These are phyloP conservation scores for Piezodorus guildinii DNA, from an alignment of 1,140 invertebrate genomes.

Conservation along the genomic window DNA sequence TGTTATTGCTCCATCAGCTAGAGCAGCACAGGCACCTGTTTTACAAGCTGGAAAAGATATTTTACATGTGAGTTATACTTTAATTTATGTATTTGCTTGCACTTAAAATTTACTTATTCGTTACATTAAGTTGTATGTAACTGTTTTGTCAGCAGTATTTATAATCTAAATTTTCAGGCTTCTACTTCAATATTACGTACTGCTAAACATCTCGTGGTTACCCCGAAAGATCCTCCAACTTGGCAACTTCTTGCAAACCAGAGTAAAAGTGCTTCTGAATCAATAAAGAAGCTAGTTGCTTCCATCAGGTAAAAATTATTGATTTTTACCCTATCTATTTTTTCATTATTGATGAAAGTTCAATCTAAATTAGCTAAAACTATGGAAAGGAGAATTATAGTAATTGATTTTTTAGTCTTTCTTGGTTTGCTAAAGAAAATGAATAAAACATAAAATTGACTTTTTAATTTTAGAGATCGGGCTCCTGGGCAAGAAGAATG, in stretches of 20 bases:
- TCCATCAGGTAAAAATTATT: conserved; percentile 54
- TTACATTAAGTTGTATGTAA: too few relatives aligned
- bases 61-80: conserved; percentile 37
- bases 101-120: too few relatives aligned
- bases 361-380: too few relatives aligned
- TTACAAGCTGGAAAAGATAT: conserved; percentile 69
- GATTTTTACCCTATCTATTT: too few relatives aligned
- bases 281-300: conserved; percentile 85
- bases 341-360: too few relatives aligned
- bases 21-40: conserved; percentile 75
- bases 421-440: too few relatives aligned
- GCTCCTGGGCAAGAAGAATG: conserved; percentile 93
- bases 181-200: conserved; percentile 83
- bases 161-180: conserved; percentile 40
- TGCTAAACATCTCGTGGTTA: conserved; percentile 77
- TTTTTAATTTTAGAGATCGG: conserved; percentile 56
- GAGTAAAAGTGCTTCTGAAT: conserved; percentile 90
- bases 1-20: conserved; percentile 68
- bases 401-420: too few relatives aligned
- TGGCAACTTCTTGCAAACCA: conserved; percentile 89
- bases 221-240: conserved; percentile 80
- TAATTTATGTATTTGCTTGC: too few relatives aligned
- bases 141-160: background rate
- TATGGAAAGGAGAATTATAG: too few relatives aligned
- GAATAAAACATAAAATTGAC: too few relatives aligned